Conservation (phyloP, 2,888 invertebrate genomes). For the Prostheceraeus crozeri region DNA sequence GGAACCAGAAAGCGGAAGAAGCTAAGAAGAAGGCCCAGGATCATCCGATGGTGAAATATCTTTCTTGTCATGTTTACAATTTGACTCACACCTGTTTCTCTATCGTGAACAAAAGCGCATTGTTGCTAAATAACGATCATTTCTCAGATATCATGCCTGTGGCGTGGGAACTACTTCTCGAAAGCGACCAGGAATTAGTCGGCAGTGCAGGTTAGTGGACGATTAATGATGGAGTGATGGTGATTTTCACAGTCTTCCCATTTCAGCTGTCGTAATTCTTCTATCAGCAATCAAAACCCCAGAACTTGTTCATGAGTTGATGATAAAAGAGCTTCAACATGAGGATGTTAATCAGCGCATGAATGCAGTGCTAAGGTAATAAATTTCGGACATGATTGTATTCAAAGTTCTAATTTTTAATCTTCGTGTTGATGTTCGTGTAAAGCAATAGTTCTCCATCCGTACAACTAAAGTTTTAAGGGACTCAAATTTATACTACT, state of each 20-base stretch:
- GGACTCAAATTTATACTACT: too few species aligned
- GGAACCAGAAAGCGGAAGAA: constrained; percentile 18
- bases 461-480: too few species aligned
- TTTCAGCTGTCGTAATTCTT: constrained; percentile 80
- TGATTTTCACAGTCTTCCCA: constrained; percentile 63
- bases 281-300: constrained; percentile 85
- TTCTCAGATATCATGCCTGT: constrained; percentile 79
- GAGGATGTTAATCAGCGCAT: constrained; percentile 73
- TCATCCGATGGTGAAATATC: constrained; percentile 34
- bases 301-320: constrained; percentile 75
- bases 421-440: not conserved
- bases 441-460: too few species aligned
- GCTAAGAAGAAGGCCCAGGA: constrained; percentile 32
- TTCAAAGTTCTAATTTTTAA: constrained; percentile 6
- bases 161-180: constrained; percentile 87
- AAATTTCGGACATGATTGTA: constrained; percentile 29
- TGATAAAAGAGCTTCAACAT: constrained; percentile 78
- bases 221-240: too few species aligned
- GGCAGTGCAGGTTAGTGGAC: constrained; percentile 57
- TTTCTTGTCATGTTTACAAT: constrained; percentile 33
- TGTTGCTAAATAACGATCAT: constrained; percentile 58
- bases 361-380: constrained; percentile 68
- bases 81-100: constrained; percentile 29
- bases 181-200: constrained; percentile 67
- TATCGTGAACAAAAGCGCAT: constrained; percentile 30